These are phyloP conservation scores for Piscicola geometra DNA, from an alignment of 2,888 invertebrate genomes.

Conservation along the genomic window DNA sequence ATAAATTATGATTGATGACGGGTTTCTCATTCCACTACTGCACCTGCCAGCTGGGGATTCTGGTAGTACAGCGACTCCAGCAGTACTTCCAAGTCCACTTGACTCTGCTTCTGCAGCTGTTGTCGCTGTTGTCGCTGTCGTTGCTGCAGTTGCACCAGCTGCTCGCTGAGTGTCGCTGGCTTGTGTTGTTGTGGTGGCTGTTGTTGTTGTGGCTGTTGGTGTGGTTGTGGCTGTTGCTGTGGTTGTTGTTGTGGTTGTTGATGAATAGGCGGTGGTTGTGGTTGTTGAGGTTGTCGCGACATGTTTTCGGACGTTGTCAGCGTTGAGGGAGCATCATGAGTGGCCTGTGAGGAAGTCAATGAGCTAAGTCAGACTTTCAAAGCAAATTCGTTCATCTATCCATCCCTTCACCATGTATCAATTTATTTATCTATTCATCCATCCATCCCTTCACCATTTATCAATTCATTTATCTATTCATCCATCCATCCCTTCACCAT, in stretches of 20 bases:
- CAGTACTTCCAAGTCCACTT: neutral
- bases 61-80: neutral
- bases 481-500: neutral
- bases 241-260: neutral
- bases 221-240: neutral
- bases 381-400: neutral
- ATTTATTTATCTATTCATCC: neutral
- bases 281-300: slow-evolving; percentile 12
- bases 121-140: neutral
- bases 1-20: no score
- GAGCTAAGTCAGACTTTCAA: neutral
- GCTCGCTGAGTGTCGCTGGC: no score
- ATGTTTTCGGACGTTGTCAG: neutral
- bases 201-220: neutral
- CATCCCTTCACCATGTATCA: slow-evolving; percentile 17
- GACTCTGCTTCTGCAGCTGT: neutral
- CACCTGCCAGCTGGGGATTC: slow-evolving; percentile 3
- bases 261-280: neutral
- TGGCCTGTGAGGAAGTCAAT: no score
- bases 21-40: neutral
- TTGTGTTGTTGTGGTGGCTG: neutral
- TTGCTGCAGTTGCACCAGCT: neutral
- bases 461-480: slow-evolving; percentile 7
- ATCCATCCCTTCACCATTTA: neutral
- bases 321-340: no score